These are phyloP conservation scores for Anser brachyrhynchus DNA, from an alignment of 2,113 vertebrate species.

Conservation along the genomic window DNA sequence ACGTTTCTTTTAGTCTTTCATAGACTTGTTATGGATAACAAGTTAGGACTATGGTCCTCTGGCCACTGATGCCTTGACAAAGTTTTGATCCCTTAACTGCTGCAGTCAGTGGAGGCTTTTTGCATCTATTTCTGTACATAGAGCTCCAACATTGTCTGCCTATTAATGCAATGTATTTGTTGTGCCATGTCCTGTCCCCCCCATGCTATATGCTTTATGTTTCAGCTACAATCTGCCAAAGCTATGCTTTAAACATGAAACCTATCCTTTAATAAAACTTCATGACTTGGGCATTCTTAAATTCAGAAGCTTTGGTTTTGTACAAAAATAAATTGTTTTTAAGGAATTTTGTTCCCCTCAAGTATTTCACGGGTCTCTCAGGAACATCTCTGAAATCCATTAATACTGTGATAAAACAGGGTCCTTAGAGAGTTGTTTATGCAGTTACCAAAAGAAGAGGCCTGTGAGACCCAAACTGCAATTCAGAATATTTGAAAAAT, in stretches of 20 bases:
- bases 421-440: background rate
- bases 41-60: background rate
- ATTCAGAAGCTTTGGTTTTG: background rate
- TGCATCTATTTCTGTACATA: background rate
- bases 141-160: background rate
- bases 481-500: conserved; percentile 28
- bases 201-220: background rate
- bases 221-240: background rate
- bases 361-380: background rate
- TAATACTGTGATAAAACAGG: background rate
- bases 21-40: background rate
- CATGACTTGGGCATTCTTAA: background rate
- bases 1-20: background rate
- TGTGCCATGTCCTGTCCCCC: background rate
- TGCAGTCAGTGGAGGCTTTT: background rate
- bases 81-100: background rate
- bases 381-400: background rate
- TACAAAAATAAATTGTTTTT: background rate
- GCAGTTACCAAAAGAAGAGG: background rate
- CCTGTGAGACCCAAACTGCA: background rate
- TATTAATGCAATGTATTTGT: background rate
- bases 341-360: background rate
- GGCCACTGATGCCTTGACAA: background rate
- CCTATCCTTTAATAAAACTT: background rate
- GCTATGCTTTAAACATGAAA: background rate